Evolutionary conservation across 2,888 invertebrate genomes (phyloP).

Genomic region (Acholoe squamosa): DNA sequence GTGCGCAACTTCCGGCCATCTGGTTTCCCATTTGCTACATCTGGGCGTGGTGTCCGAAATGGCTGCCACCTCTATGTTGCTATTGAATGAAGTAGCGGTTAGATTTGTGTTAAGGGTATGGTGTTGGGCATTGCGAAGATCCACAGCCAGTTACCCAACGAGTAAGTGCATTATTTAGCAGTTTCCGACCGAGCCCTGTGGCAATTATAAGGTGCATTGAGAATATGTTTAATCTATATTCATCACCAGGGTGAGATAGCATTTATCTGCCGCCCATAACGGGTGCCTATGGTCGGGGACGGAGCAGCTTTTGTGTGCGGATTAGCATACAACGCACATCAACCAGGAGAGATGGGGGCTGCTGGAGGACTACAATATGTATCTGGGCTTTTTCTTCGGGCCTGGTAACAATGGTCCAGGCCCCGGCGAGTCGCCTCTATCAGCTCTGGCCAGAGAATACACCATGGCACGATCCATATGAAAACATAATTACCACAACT

Average conservation of each 20-base stretch:
- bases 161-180: background rate
- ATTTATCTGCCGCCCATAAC: background rate
- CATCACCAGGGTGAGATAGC: background rate
- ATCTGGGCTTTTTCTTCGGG: background rate
- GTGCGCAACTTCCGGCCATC: background rate
- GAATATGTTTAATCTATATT: constrained; percentile 27
- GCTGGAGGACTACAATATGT: constrained; percentile 10
- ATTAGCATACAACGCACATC: constrained; percentile 21
- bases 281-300: background rate
- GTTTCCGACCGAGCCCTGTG: background rate
- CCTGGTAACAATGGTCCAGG: constrained; percentile 15
- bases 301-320: constrained; percentile 13
- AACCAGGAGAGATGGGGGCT: background rate
- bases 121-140: too few species aligned
- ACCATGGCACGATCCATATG: constrained; percentile 55
- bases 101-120: too few species aligned
- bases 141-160: too few species aligned
- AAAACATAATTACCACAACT: constrained; percentile 59
- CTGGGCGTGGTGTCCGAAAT: background rate
- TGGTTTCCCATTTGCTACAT: background rate
- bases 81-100: too few species aligned
- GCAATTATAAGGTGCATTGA: background rate
- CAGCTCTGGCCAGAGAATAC: constrained; percentile 44
- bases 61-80: background rate
- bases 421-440: background rate